These are phyloP conservation scores for Oligia latruncula DNA, from an alignment of 2,888 invertebrate genomes.

Conservation along the genomic window DNA sequence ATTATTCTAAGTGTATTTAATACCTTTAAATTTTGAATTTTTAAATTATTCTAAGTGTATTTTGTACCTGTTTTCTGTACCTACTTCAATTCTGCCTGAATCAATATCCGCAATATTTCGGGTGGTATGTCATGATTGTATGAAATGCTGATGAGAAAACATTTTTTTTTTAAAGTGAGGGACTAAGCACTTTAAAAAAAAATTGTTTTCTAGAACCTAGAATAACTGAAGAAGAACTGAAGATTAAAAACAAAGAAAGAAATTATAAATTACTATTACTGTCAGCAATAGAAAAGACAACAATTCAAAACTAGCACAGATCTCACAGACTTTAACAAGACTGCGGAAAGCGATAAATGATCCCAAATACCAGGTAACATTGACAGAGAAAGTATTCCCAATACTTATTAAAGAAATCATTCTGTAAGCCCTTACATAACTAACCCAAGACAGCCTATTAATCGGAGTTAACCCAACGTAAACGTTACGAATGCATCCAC, in stretches of 20 bases:
- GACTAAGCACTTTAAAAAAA: too few relatives aligned
- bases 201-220: background rate
- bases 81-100: background rate
- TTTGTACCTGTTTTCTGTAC: too few relatives aligned
- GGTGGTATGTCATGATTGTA: background rate
- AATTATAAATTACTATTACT: background rate
- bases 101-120: background rate
- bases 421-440: constrained; percentile 55
- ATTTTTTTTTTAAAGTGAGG: background rate
- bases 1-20: background rate
- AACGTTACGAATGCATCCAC: constrained; percentile 48
- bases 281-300: background rate
- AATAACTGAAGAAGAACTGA: too few relatives aligned
- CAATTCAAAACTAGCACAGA: constrained; percentile 9
- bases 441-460: constrained; percentile 57
- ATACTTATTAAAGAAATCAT: constrained; percentile 49
- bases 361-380: constrained; percentile 24
- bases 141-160: too few relatives aligned
- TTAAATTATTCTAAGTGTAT: background rate
- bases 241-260: background rate
- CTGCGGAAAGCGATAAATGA: constrained; percentile 40
- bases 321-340: constrained; percentile 18
- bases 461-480: constrained; percentile 58
- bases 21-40: too few relatives aligned
- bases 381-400: constrained; percentile 48